Evolutionary conservation across 2,797 vertebrate genomes (phyloP).

Genomic region (Aselliscus stoliczkanus): DNA sequence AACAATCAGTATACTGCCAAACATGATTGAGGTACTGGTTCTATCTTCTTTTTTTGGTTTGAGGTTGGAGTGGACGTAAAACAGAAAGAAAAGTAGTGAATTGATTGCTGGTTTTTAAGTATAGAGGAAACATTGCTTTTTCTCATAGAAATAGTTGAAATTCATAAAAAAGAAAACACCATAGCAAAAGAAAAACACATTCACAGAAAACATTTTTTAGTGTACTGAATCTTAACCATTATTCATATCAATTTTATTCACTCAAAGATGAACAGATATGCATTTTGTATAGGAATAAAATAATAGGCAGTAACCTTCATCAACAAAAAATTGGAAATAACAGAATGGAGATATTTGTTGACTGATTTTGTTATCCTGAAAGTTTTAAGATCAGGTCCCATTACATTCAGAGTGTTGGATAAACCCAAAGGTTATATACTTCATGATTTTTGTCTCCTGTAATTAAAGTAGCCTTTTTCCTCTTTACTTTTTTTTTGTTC

Average conservation of each 20-base stretch:
- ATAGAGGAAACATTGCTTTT: not conserved
- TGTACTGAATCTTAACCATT: not conserved
- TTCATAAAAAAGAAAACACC: not conserved
- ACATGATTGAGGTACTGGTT: not conserved
- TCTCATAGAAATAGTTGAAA: not conserved
- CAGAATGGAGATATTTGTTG: not conserved
- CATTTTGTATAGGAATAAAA: not conserved
- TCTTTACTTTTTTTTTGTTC: not conserved
- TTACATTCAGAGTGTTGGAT: not conserved
- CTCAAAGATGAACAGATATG: not conserved
- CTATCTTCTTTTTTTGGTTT: not conserved
- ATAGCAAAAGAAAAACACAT: not conserved
- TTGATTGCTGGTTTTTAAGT: not conserved
- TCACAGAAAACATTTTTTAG: not conserved
- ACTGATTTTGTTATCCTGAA: not conserved
- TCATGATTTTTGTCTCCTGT: not conserved
- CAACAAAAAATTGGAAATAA: not conserved
- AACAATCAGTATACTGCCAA: not conserved
- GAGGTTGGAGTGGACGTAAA: not conserved
- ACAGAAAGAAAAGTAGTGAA: not conserved
- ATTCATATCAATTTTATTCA: not conserved
- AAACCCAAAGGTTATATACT: not conserved
- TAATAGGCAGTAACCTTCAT: not conserved
- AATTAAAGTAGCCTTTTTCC: not conserved
- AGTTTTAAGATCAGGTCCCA: not conserved